phyloP scores from a whole-genome alignment of 2,113 vertebrate genomes.

The Rhinolophus sinicus region DNA sequence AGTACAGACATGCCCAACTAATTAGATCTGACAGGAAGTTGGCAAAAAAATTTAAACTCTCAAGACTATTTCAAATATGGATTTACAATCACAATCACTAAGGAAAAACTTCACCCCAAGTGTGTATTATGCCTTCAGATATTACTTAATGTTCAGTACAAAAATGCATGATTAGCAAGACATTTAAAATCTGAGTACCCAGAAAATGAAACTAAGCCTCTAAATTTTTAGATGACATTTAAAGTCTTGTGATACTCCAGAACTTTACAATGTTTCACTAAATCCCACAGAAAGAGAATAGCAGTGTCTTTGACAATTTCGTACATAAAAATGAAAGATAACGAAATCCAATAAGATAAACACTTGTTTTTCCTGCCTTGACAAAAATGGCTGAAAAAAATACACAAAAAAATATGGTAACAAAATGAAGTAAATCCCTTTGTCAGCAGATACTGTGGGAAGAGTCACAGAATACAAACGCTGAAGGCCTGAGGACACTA shows the following conservation, averaged over 20 bases:
- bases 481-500: not conserved
- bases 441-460: not conserved
- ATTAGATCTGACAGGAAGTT: not conserved
- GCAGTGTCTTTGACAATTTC: not conserved
- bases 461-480: not conserved
- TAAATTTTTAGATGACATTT: not conserved
- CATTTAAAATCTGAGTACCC: not conserved
- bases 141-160: not conserved
- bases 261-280: not conserved
- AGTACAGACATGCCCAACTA: not conserved
- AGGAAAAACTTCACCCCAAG: not conserved
- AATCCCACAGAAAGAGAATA: not conserved
- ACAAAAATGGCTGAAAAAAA: not conserved
- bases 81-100: not conserved
- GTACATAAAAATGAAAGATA: constrained; percentile 5
- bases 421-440: not conserved
- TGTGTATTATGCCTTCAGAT: not conserved
- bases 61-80: not conserved
- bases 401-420: not conserved
- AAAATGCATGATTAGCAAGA: not conserved
- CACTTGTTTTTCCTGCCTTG: constrained; percentile 15
- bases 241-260: not conserved
- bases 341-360: constrained; percentile 2
- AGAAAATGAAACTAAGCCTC: not conserved
- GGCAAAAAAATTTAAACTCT: not conserved